These are phyloP conservation scores for Iphiclides podalirius DNA, from an alignment of 2,888 invertebrate species.

Conservation along the genomic window DNA sequence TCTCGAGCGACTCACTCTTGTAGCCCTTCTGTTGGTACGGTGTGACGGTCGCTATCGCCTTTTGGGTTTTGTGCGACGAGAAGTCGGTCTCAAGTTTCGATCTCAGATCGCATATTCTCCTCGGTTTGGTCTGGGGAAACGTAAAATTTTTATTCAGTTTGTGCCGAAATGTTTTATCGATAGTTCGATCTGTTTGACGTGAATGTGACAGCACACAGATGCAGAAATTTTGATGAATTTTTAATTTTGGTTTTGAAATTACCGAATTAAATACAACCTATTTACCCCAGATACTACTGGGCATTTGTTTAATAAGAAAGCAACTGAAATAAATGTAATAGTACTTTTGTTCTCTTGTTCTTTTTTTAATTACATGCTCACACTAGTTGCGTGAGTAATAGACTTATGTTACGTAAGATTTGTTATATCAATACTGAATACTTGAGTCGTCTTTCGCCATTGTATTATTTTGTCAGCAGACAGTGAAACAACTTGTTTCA, in stretches of 20 bases:
- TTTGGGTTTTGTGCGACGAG: slow-evolving; percentile 67
- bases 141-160: slow-evolving; percentile 16
- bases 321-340: no score
- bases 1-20: slow-evolving; percentile 70
- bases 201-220: neutral
- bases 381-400: no score
- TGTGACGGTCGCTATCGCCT: slow-evolving; percentile 83
- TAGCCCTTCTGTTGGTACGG: slow-evolving; percentile 79
- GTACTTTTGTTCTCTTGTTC: no score
- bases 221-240: neutral
- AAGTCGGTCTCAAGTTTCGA: slow-evolving; percentile 62
- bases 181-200: neutral
- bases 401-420: no score
- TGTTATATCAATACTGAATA: no score
- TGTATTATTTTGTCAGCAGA: no score
- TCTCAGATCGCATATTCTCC: slow-evolving; percentile 65
- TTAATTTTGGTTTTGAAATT: neutral
- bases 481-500: no score
- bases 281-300: no score
- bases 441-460: no score
- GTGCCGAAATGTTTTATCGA: slow-evolving; percentile 2
- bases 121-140: slow-evolving; percentile 64
- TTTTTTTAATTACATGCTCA: no score
- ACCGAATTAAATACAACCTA: no score
- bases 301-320: no score